Evolutionary conservation across 2,888 invertebrate species (phyloP).

Genomic region (Smittia sp.): DNA sequence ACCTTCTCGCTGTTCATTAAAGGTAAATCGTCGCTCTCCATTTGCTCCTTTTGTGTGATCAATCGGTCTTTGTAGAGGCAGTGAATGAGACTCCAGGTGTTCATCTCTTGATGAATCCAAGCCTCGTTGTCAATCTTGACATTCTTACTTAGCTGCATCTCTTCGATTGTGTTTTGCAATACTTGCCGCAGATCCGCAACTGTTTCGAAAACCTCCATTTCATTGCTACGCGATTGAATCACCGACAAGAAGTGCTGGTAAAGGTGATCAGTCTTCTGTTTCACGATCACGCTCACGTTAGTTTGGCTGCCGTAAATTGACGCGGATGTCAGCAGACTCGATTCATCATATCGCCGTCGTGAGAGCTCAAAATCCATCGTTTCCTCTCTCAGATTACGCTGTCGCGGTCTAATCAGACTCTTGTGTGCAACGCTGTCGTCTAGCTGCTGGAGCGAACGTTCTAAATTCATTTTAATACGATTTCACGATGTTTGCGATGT

Average conservation of each 20-base stretch:
- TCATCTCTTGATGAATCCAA: constrained; percentile 77
- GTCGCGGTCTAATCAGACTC: constrained; percentile 7
- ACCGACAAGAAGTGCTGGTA: constrained; percentile 52
- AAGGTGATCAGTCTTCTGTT: constrained; percentile 48
- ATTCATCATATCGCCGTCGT: neutral
- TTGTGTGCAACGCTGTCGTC: neutral
- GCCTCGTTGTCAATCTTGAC: constrained; percentile 46
- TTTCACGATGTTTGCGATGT: too few species aligned
- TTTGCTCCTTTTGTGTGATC: constrained; percentile 51
- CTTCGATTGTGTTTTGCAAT: constrained; percentile 43
- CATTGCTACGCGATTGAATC: constrained; percentile 48
- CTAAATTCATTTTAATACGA: constrained; percentile 33
- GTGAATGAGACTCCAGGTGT: constrained; percentile 83
- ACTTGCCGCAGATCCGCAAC: constrained; percentile 44
- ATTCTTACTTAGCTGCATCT: constrained; percentile 41
- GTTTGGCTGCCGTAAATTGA: constrained; percentile 13
- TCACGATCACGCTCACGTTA: constrained; percentile 38
- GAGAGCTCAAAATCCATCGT: neutral
- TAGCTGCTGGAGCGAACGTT: constrained; percentile 11
- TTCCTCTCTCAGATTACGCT: neutral
- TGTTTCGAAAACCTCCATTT: constrained; percentile 44
- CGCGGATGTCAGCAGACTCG: neutral
- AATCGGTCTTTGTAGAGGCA: constrained; percentile 80
- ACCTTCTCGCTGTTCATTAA: constrained; percentile 58
- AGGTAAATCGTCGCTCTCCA: constrained; percentile 51